phyloP scores from a whole-genome alignment of 2,113 vertebrate species.

The Spea multiplicata region DNA sequence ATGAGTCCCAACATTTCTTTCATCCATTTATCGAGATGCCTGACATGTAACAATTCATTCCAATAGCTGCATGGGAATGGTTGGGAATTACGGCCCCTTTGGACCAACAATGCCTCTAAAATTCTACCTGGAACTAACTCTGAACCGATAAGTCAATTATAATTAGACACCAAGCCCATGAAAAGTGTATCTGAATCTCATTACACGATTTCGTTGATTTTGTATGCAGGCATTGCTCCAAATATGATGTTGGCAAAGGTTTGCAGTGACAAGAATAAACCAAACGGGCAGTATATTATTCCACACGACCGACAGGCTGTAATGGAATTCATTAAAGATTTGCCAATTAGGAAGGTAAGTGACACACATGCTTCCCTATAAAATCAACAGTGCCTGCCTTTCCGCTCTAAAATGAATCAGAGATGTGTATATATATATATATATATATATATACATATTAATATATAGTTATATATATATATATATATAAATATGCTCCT shows the following conservation, averaged over 20 bases:
- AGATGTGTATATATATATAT: no score
- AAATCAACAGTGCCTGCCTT: no score
- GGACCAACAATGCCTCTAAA: not conserved
- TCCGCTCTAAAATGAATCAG: no score
- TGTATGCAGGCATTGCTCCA: conserved; percentile 85
- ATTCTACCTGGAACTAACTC: not conserved
- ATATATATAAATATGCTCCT: no score
- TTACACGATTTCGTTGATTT: conserved; percentile 49
- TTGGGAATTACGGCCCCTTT: not conserved
- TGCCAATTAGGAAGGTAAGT: conserved; percentile 92
- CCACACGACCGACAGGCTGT: conserved; percentile 72
- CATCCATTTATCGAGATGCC: not conserved
- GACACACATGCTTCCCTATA: no score
- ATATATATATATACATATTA: no score
- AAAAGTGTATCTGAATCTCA: not conserved
- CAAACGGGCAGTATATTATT: conserved; percentile 89
- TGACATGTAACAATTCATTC: not conserved
- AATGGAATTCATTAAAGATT: conserved; percentile 82
- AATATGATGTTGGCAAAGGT: conserved; percentile 96
- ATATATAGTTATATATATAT: no score
- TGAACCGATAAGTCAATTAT: not conserved
- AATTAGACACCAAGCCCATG: not conserved
- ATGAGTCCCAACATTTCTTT: not conserved
- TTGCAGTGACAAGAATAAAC: conserved; percentile 95
- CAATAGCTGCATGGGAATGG: not conserved